Evolutionary conservation across 2,888 invertebrate genomes (phyloP), one percentile per base, ranked within the genome.

Genomic region (Melanargia galathea): DNA sequence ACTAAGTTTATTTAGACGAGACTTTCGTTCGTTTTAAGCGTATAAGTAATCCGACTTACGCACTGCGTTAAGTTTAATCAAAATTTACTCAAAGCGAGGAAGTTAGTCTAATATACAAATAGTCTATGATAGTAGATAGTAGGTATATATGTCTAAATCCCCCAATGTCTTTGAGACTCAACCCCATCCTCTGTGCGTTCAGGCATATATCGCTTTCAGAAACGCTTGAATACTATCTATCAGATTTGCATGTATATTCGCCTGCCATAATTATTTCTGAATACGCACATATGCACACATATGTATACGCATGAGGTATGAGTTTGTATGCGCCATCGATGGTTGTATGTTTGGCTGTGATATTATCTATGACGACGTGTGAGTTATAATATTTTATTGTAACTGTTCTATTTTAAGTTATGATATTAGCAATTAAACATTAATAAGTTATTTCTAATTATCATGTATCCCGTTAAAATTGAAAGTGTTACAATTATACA

Each of bases 181-280:
- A 11, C 20, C 57, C 52, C 62, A 61, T 54, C 57, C 56, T 64
- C 52, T 60, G 64, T 62, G 57, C 66, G 45, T 57, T 63, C 57
- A 60, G 57, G 57, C n/a, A n/a, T 57, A 60, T 66, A 64, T 62
- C 52, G 66, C 33, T 60, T 68, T 62, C 61, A 54, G 38, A 57
- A 59, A 16, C 57, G 24, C 45, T 33, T 52, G 55, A 60, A 51
- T 35, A 49, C 30, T 46, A 35, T 43, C 52, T 45, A 38, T 30
- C 49, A 49, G 46, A 65, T 65, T 61, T 54, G 64, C 62, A 65
- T 65, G 54, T 55, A 54, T 46, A 55, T 48, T 26, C 35, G 60
- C 51, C 45, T 5, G 55, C 49, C 55, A 58, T 54, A 63, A 64
- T 64, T 64, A 61, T 66, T 64, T 59, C 58, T 59, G 51, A 62